Percentiles rank a stretch among this genome's conserved stretches.
Evolutionary conservation across 2,888 invertebrate genomes (phyloP).

Genomic region (Cosmopolites sordidus): DNA sequence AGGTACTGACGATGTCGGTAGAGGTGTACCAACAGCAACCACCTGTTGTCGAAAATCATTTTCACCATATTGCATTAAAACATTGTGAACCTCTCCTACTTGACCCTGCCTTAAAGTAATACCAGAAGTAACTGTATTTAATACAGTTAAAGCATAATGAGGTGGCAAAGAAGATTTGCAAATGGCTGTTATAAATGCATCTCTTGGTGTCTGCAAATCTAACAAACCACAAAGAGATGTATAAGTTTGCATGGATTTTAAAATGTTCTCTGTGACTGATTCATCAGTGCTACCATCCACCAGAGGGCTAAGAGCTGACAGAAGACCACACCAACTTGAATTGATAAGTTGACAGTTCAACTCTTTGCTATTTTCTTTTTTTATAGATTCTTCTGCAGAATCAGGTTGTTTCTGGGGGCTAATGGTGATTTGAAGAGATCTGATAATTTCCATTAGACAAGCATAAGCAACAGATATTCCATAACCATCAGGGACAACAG

Average conservation of each 20-base stretch:
- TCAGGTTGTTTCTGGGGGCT: slow-evolving; percentile 52
- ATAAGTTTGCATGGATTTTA: slow-evolving; percentile 87
- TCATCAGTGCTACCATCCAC: slow-evolving; percentile 96
- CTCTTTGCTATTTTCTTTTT: slow-evolving; percentile 48
- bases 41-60: slow-evolving; percentile 88
- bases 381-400: slow-evolving; percentile 22
- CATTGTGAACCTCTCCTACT: slow-evolving; percentile 32
- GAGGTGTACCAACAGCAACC: slow-evolving; percentile 93
- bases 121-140: slow-evolving; percentile 61
- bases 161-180: slow-evolving; percentile 96
- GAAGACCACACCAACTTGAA: slow-evolving; percentile 92
- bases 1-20: slow-evolving; percentile 79
- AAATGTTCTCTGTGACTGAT: slow-evolving; percentile 81
- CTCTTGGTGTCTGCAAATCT: slow-evolving; percentile 72
- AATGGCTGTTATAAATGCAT: slow-evolving; percentile 91
- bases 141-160: slow-evolving; percentile 86
- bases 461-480: slow-evolving; percentile 95
- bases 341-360: slow-evolving; percentile 74
- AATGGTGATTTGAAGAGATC: slow-evolving; percentile 74
- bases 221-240: slow-evolving; percentile 86
- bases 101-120: slow-evolving; percentile 40
- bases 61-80: slow-evolving; percentile 54
- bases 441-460: slow-evolving; percentile 85
- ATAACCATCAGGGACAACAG: slow-evolving; percentile 92
- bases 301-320: slow-evolving; percentile 86